Conservation (phyloP, 1,140 invertebrate species). For the Choristoneura fumiferana region DNA sequence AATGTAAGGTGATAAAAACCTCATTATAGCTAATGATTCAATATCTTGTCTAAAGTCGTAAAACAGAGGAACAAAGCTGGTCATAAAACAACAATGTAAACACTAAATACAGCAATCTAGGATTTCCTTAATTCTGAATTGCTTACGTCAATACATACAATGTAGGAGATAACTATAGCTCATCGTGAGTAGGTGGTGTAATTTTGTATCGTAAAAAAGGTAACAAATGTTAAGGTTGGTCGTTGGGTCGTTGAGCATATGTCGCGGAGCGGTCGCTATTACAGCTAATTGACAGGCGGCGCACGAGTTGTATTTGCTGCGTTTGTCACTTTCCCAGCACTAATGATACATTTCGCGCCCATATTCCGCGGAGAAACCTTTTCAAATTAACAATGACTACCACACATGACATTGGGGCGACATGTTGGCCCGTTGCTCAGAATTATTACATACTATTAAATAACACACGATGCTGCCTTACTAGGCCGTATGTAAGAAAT, state of each 20-base stretch:
- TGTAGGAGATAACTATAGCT: background rate
- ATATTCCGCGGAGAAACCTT: constrained; percentile 38
- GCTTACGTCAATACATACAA: background rate
- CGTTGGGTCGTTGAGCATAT: constrained; percentile 51
- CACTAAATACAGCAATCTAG: background rate
- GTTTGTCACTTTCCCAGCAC: constrained; percentile 60
- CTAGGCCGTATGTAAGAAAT: too few relatives aligned
- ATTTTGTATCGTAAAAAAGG: constrained; percentile 50
- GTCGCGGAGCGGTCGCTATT: constrained; percentile 53
- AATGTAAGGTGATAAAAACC: too few relatives aligned
- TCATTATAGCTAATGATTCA: too few relatives aligned
- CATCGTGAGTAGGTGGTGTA: constrained; percentile 34
- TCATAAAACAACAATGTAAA: constrained; percentile 3
- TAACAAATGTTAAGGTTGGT: constrained; percentile 46
- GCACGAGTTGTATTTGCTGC: constrained; percentile 55
- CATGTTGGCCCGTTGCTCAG: background rate
- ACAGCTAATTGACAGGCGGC: constrained; percentile 57
- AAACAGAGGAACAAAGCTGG: constrained; percentile 8
- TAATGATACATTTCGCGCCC: constrained; percentile 53
- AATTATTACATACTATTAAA: background rate
- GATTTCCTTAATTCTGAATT: background rate
- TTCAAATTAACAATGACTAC: constrained; percentile 52
- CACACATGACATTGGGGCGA: background rate
- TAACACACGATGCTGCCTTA: too few relatives aligned
- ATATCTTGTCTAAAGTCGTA: background rate